A percentile compares a stretch with the other conserved stretches of the same genome.
Conservation (phyloP, 2,797 vertebrate genomes). For the Apogon hyalosoma region DNA sequence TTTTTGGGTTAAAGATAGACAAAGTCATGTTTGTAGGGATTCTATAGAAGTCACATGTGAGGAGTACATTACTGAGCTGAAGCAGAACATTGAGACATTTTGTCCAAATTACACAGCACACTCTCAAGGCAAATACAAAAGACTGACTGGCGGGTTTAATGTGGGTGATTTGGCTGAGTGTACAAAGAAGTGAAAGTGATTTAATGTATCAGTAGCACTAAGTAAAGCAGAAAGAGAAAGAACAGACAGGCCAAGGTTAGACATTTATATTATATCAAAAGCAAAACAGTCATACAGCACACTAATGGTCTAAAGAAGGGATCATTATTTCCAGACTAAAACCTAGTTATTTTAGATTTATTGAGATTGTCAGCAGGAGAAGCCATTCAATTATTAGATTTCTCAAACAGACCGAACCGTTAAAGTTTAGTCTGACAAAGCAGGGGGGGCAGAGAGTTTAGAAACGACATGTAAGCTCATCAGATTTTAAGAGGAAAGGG, state of each 20-base stretch:
- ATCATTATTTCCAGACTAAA: constrained; percentile 25
- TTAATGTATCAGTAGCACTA: neutral
- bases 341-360: constrained; percentile 18
- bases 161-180: constrained; percentile 19
- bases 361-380: constrained; percentile 13
- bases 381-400: constrained; percentile 6
- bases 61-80: constrained; percentile 8
- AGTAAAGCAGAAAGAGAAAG: constrained; percentile 15
- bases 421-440: neutral
- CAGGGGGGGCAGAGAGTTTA: neutral
- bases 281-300: constrained; percentile 8
- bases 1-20: too few relatives aligned
- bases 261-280: constrained; percentile 20
- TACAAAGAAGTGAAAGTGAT: constrained; percentile 8
- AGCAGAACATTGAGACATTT: constrained; percentile 7
- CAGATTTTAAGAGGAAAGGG: neutral
- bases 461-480: neutral
- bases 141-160: constrained; percentile 9
- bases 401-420: neutral
- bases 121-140: constrained; percentile 13
- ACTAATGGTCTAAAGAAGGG: constrained; percentile 17
- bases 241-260: constrained; percentile 15
- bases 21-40: too few relatives aligned
- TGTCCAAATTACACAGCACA: neutral
- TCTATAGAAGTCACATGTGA: neutral